Base-by-base conservation (phyloP, 2,113 vertebrate genomes). In the Vicugna pacos region DNA sequence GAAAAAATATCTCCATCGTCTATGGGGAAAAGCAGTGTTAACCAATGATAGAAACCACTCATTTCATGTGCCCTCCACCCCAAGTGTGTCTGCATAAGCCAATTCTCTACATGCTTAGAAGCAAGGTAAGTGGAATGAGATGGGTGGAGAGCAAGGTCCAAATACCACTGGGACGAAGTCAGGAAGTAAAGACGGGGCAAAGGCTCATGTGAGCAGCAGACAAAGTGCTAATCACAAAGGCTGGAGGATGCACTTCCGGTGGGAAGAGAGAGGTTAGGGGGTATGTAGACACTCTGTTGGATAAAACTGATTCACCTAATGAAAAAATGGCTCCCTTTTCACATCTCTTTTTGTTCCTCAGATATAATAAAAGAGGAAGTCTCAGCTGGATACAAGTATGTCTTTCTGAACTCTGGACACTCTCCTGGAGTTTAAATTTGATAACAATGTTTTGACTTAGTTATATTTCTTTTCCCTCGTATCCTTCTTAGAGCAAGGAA, bases 361-460 rank as follows among this genome's bases (percentile, higher is more conserved):
- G 9, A 52, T 81, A 30, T 26, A 77, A 92, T 73, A 86, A 90
- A 90, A 84, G 15, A 89, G 64, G 17, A 86, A 50, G 22, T 80
- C 88, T 83, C 75, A 12, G 30, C 38, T 35, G 77, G 56, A 48
- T 32, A 6, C 42, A 52, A 56, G 30, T 24, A 48, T 32, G 12
- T 60, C 94, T 92, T 85, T 73, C 65, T 35, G 11, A 62, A 42
- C 50, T 32, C 67, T 6, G 13, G 87, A 82, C 22, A 77, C 32
- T 77, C 72, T 48, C 73, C 42, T 77, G 35, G 50, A 94, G 70
- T 77, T 48, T 73, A 89, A 85, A 95, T 85, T 58, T 62, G 16
- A 30, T 54, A 56, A 65, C 3, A 15, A 35, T 73, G 65, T 58
- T 82, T 81, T 56, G 11, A 79, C 38, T 73, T 52, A 10, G 50